Evolutionary conservation across 1,140 invertebrate genomes (phyloP), one percentile per base, ranked within the genome.

Genomic region (Eumaeus atala): DNA sequence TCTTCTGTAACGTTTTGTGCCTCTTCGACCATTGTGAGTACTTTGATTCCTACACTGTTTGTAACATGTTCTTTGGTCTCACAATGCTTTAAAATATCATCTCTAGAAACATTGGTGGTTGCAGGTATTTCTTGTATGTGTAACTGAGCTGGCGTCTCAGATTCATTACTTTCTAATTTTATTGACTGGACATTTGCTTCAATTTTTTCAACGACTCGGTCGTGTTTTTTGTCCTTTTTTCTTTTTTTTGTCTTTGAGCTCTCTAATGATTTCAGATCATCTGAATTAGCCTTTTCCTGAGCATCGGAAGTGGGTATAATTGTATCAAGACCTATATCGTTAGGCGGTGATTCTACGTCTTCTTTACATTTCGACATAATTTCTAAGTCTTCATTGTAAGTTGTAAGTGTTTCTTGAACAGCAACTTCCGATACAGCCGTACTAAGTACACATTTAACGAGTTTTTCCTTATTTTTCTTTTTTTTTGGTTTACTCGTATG

Each of bases 1-100:
- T 28, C 21, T 28, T 28, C 21, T 28, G 6, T 6, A 28, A 2
- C 6, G 2, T 90, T 64, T 21, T 48, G 8, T 10, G 92, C 91
- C 61, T 92, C 90, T 64, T 92, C 90, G 67, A 91, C 89, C 50
- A 89, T 89, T 74, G 77, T 61, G 74, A 78, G 42, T 58, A 53
- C 68, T 70, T 85, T 17, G 56, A 40, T 58, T 89, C 90, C 64
- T 89, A 91, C 65, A 87, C 89, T 87, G 44, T 81, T 75, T 52
- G 71, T 64, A 12, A 37, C 28, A 4, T 14, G 33, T 49, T 62
- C 59, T 34, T 21, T 58, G 11, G 21, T 28, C 2, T 28, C 21
- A 28, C 6, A 28, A 28, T 28, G 21, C 21, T 28, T 28, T 3
- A 3, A 3, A 17, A 36, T 1, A 18, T 12, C 34, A 35, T 58